Percentiles rank a stretch among this genome's conserved stretches.
These are phyloP conservation scores for Caenorhabditis wallacei DNA, from an alignment of 2,888 invertebrate genomes.

Conservation along the genomic window DNA sequence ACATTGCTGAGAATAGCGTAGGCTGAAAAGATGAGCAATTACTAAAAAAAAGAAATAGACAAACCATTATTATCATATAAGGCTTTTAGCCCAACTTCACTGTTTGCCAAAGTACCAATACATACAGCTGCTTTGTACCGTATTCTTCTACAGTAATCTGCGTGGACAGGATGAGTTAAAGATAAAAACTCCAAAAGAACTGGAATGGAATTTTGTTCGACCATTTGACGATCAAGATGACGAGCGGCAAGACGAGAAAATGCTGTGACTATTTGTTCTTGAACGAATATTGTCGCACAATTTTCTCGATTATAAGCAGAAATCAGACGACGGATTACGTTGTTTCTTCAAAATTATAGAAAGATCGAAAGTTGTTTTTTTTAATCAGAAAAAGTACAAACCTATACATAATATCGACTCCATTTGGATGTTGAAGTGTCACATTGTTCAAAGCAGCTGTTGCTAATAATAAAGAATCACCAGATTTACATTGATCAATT, in stretches of 20 bases:
- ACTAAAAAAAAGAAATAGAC: not conserved
- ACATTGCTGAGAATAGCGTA: slow-evolving; percentile 75
- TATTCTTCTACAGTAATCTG: slow-evolving; percentile 78
- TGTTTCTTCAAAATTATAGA: too few species aligned
- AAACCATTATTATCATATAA: slow-evolving; percentile 77
- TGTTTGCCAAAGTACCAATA: slow-evolving; percentile 77
- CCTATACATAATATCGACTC: slow-evolving; percentile 69
- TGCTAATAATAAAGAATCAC: slow-evolving; percentile 79
- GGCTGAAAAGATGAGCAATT: slow-evolving; percentile 57
- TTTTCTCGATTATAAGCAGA: slow-evolving; percentile 70
- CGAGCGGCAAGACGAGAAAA: slow-evolving; percentile 78
- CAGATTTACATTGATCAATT: slow-evolving; percentile 74
- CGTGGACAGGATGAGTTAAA: slow-evolving; percentile 70
- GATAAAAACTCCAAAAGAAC: slow-evolving; percentile 78
- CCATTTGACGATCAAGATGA: slow-evolving; percentile 76
- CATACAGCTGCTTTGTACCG: slow-evolving; percentile 81
- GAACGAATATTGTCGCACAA: slow-evolving; percentile 78
- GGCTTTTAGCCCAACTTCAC: slow-evolving; percentile 77
- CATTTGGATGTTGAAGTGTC: slow-evolving; percentile 67
- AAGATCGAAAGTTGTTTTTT: not conserved
- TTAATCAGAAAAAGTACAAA: slow-evolving; percentile 9
- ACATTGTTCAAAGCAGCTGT: slow-evolving; percentile 81
- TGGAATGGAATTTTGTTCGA: slow-evolving; percentile 77
- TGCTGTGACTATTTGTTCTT: slow-evolving; percentile 80
- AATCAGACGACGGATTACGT: slow-evolving; percentile 76